These are phyloP conservation scores for Anniella stebbinsi DNA, from an alignment of 2,797 vertebrate genomes.

Conservation along the genomic window DNA sequence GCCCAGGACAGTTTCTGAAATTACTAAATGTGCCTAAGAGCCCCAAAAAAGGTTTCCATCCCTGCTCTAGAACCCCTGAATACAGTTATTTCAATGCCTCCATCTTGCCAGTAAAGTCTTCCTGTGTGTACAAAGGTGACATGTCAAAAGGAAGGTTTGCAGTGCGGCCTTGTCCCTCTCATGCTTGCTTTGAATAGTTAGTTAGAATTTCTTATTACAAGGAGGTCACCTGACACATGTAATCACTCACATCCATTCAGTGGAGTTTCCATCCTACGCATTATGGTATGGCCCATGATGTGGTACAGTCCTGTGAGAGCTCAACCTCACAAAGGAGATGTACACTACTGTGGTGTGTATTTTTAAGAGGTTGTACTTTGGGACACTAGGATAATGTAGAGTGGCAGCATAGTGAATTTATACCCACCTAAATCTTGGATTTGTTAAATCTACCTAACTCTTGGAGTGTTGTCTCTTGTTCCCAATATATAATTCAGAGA, in stretches of 20 bases:
- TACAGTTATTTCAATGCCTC: background rate
- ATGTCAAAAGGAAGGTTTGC: background rate
- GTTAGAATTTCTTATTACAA: background rate
- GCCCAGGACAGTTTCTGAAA: too few relatives aligned
- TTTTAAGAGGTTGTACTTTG: background rate
- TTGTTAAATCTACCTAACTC: background rate
- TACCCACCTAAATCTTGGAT: background rate
- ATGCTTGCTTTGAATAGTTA: background rate
- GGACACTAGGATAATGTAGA: background rate
- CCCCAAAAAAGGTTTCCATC: too few relatives aligned
- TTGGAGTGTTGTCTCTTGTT: background rate
- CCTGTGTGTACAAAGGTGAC: background rate
- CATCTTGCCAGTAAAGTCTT: background rate
- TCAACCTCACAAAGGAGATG: background rate
- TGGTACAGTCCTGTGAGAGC: background rate
- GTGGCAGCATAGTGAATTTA: background rate
- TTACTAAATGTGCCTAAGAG: too few relatives aligned
- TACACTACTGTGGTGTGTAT: background rate
- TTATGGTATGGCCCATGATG: background rate
- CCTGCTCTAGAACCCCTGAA: too few relatives aligned
- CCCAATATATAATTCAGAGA: background rate
- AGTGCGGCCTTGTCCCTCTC: too few relatives aligned
- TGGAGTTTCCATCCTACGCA: background rate
- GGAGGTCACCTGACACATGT: background rate
- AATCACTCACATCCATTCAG: background rate